Evolutionary conservation across 2,888 invertebrate species (phyloP), one percentile per base, ranked within the genome.

Genomic region (Alsophila aescularia): DNA sequence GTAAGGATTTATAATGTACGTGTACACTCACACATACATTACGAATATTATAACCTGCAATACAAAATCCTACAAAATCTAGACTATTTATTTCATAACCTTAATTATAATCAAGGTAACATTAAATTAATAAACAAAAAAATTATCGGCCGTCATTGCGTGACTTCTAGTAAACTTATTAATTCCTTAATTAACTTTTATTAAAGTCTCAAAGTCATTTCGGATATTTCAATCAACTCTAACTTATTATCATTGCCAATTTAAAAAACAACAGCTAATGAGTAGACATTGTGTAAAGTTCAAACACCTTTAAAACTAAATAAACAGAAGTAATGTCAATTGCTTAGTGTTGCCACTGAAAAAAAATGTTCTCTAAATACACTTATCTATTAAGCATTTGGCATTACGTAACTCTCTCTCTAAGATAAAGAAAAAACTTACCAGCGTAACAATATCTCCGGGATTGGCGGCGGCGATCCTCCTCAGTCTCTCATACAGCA

Each of bases 371-470:
- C 6, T 3, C 2, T 6, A 32, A 10, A 32, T n/a, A n/a, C n/a
- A n/a, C n/a, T n/a, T n/a, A 12, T 12, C 4, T 13, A 32, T 6
- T 6, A 10, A 32, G 32, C 32, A 32, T 32, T 32, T 32, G 32
- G 13, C 13, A 32, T 2, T 6, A 32, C 32, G 12, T 5, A 6
- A 27, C 2, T 6, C 2, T 18, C 7, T 2, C 24, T 10, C 10
- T 31, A n/a, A 31, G 49, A 24, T 58, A 44, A 65, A 63, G 54
- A 64, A 70, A 67, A 27, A 12, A 93, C 94, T 94, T 81, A 96
- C 96, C 95, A 96, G 93, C 39, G 96, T 93, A 44, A 95, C 94
- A 73, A 95, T 93, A 85, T 96, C 95, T 72, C 95, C 94, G 0
- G 96, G 95, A 75, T 94, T 94, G 43, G 93, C 92, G 24, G 93